phyloP scores from a whole-genome alignment of 2,888 invertebrate species.

The Hemicrepidius hirtus region DNA sequence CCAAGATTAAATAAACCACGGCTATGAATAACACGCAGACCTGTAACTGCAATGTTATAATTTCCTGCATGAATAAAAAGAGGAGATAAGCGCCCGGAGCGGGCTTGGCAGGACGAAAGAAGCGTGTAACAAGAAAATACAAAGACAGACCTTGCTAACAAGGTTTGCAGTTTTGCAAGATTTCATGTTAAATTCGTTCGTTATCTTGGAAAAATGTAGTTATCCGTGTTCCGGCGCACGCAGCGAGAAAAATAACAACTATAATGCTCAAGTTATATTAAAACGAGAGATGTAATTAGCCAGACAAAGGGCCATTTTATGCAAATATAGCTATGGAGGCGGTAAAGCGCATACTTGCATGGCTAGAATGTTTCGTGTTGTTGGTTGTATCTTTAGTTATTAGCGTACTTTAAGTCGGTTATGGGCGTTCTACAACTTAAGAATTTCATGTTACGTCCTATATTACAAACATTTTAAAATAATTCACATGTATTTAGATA shows the following conservation, averaged over 20 bases:
- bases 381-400: conserved; percentile 26
- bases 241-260: conserved; percentile 40
- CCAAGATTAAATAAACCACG: conserved; percentile 50
- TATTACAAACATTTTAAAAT: no score
- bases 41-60: conserved; percentile 52
- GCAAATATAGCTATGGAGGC: conserved; percentile 39
- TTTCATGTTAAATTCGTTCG: conserved; percentile 49
- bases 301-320: conserved; percentile 43
- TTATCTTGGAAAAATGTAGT: conserved; percentile 46
- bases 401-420: conserved; percentile 25
- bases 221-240: conserved; percentile 44
- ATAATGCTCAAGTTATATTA: conserved; percentile 40
- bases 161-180: conserved; percentile 49
- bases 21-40: conserved; percentile 51
- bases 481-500: no score
- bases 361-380: conserved; percentile 28
- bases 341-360: conserved; percentile 39
- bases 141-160: conserved; percentile 51
- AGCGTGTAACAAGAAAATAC: conserved; percentile 50
- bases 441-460: background rate
- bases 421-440: conserved; percentile 18
- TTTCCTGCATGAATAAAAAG: conserved; percentile 51
- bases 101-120: conserved; percentile 39
- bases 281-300: conserved; percentile 46
- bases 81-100: conserved; percentile 51